phyloP scores from a whole-genome alignment of 2,113 vertebrate species.

The Saccopteryx leptura region DNA sequence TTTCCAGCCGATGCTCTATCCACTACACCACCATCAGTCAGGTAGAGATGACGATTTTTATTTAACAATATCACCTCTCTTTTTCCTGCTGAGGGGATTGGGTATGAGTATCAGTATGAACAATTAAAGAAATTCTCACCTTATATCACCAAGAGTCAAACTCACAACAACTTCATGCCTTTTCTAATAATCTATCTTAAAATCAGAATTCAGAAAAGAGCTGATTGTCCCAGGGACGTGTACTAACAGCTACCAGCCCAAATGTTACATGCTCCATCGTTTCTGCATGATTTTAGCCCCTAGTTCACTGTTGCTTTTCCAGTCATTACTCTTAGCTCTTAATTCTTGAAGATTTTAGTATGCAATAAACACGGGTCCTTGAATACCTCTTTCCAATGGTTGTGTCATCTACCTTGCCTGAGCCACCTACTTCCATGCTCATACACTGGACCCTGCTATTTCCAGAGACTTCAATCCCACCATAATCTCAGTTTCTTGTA shows the following conservation, averaged over 20 bases:
- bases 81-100: neutral
- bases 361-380: neutral
- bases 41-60: neutral
- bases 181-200: neutral
- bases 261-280: accelerated
- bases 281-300: neutral
- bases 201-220: neutral
- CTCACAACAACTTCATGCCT: neutral
- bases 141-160: neutral
- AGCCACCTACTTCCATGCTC: neutral
- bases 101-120: neutral
- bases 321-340: neutral
- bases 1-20: too few species aligned
- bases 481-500: neutral
- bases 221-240: neutral
- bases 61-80: neutral
- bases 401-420: neutral
- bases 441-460: neutral
- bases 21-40: too few species aligned
- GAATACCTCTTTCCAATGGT: neutral
- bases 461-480: neutral
- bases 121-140: neutral
- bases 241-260: neutral
- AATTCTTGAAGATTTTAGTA: neutral
- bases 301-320: neutral